Evolutionary conservation across 2,888 invertebrate genomes (phyloP).

Genomic region (Operophtera brumata): DNA sequence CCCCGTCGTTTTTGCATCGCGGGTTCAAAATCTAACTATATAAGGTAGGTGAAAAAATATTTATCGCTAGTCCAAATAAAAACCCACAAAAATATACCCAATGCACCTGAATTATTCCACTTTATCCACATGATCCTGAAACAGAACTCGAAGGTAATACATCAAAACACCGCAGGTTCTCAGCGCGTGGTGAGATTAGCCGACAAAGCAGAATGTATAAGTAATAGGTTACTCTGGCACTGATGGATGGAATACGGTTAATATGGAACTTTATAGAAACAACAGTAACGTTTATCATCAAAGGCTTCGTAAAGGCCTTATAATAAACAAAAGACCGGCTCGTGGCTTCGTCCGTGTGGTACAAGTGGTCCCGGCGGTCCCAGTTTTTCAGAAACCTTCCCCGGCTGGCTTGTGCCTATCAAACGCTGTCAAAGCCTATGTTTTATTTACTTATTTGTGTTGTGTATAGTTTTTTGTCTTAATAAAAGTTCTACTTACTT

Average conservation of each 20-base stretch:
- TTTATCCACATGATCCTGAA: constrained; percentile 7
- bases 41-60: neutral
- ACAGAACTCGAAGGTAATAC: constrained; percentile 10
- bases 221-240: constrained; percentile 55
- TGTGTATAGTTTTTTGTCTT: too few species aligned
- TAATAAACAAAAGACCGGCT: too few species aligned
- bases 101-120: neutral
- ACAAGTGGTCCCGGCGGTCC: too few species aligned
- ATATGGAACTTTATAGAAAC: constrained; percentile 17
- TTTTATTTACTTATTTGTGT: too few species aligned
- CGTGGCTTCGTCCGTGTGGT: too few species aligned
- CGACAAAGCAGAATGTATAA: constrained; percentile 58
- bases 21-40: too few species aligned
- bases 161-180: constrained; percentile 24
- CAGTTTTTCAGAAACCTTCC: too few species aligned
- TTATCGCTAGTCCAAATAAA: neutral
- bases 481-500: too few species aligned
- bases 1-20: too few species aligned
- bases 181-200: constrained; percentile 43
- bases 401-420: too few species aligned
- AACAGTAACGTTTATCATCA: neutral
- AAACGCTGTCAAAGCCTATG: too few species aligned
- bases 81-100: neutral
- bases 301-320: neutral
- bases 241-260: constrained; percentile 53